Evolutionary conservation across 2,888 invertebrate genomes (phyloP), one percentile per base, ranked within the genome.

Genomic region (Teleogryllus oceanicus): DNA sequence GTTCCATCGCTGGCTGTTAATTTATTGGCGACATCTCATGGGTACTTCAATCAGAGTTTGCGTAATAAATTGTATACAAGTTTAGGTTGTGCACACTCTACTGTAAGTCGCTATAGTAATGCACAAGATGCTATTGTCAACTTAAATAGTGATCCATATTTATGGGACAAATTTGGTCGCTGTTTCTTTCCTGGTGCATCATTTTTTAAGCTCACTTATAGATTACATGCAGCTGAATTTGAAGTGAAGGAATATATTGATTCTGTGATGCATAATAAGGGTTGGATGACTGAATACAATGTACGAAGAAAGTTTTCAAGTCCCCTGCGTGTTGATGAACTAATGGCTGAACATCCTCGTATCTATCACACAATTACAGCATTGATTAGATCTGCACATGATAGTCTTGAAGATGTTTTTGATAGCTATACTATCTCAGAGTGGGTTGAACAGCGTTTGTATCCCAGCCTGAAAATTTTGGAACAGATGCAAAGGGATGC

Each of bases 281-380:
- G 92, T 50, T 94, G 93, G 93, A 89, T 94, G 88, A 92, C 93
- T 37, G 89, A 90, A 50, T 94, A 92, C 85, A 92, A 93, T 85
- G 88, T 92, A 10, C 87, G 90, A n/a, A 90, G 91, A 83, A 92
- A 92, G 84, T 93, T 92, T 85, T 91, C 92, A 82, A 91, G 92
- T 79, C 92, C 92, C 0, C 85, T 90, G 80, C 89, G 93, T 77
- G 88, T 94, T 1, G 91, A 91, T 76, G 92, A 92, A 83, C 85
- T 92, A 79, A 90, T 90, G 79, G 85, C 86, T 49, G 90, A 90
- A 83, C 88, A 90, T 83, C 87, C 90, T 78, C 86, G 90, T 83
- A 86, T 92, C 82, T 89, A 91, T 84, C 88, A 92, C 85, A 88
- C 92, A 84, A 84, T 91, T 81, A 85, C 89, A 50, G 86, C 87